These are phyloP conservation scores for Euproctis similis DNA, from an alignment of 2,888 invertebrate species.

Conservation along the genomic window DNA sequence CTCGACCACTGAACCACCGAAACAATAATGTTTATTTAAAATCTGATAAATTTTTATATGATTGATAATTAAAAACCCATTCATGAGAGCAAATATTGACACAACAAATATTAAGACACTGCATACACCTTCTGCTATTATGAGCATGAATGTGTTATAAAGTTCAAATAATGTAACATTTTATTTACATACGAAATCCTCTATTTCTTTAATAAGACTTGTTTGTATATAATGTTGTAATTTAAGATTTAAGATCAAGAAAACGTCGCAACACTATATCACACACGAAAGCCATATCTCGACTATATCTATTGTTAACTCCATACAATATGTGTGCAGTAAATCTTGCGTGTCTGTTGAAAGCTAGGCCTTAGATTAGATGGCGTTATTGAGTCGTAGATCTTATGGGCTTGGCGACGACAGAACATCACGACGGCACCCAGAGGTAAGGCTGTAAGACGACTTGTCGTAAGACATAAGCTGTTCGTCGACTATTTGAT, in stretches of 20 bases:
- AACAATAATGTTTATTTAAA: too few relatives aligned
- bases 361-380: constrained; percentile 50
- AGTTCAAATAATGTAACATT: too few relatives aligned
- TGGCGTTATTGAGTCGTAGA: constrained; percentile 55
- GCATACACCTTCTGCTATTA: too few relatives aligned
- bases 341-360: constrained; percentile 46
- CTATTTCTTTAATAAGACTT: too few relatives aligned
- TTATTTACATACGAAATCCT: too few relatives aligned
- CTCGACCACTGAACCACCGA: too few relatives aligned
- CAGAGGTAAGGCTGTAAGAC: constrained; percentile 4
- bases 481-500: neutral
- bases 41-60: too few relatives aligned
- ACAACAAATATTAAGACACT: too few relatives aligned
- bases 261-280: constrained; percentile 16
- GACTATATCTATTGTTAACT: constrained; percentile 23
- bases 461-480: constrained; percentile 7
- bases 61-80: too few relatives aligned
- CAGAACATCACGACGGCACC: constrained; percentile 12
- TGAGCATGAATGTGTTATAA: too few relatives aligned
- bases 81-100: too few relatives aligned
- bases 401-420: constrained; percentile 32
- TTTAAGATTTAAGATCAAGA: constrained; percentile 17
- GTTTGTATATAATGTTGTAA: too few relatives aligned
- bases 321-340: constrained; percentile 39
- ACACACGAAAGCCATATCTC: constrained; percentile 29